Evolutionary conservation across 2,113 vertebrate species (phyloP).

Genomic region (Pholis gunnellus): DNA sequence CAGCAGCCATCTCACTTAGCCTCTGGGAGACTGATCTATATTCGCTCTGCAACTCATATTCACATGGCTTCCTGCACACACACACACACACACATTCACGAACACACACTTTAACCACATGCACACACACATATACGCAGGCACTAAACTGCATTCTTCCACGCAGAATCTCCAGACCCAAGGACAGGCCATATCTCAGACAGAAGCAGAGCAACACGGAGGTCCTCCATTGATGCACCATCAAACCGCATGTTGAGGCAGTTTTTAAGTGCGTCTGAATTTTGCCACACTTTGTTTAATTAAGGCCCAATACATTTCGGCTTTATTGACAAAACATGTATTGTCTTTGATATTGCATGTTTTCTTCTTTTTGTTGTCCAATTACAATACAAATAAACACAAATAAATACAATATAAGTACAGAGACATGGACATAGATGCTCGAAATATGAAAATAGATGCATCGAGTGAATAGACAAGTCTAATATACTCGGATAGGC

Average conservation of each 20-base stretch:
- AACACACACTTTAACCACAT: background rate
- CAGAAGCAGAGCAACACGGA: background rate
- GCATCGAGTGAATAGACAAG: background rate
- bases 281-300: background rate
- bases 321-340: background rate
- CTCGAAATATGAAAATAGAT: background rate
- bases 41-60: conserved; percentile 74
- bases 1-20: conserved; percentile 82
- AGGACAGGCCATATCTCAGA: conserved; percentile 17
- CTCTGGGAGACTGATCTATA: conserved; percentile 82
- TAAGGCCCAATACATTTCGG: background rate
- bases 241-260: background rate
- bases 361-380: background rate
- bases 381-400: background rate
- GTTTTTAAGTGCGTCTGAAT: background rate
- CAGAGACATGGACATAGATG: background rate
- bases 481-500: background rate
- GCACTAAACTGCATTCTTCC: conserved; percentile 25
- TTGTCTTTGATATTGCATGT: background rate
- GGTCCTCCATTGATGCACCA: background rate
- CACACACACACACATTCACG: conserved; percentile 18
- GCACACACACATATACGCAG: background rate
- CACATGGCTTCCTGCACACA: conserved; percentile 39
- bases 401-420: background rate
- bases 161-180: background rate